Percentiles rank a stretch among this genome's conserved stretches.
phyloP scores from a whole-genome alignment of 2,888 invertebrate species.

The Polyommatus iphigenia region DNA sequence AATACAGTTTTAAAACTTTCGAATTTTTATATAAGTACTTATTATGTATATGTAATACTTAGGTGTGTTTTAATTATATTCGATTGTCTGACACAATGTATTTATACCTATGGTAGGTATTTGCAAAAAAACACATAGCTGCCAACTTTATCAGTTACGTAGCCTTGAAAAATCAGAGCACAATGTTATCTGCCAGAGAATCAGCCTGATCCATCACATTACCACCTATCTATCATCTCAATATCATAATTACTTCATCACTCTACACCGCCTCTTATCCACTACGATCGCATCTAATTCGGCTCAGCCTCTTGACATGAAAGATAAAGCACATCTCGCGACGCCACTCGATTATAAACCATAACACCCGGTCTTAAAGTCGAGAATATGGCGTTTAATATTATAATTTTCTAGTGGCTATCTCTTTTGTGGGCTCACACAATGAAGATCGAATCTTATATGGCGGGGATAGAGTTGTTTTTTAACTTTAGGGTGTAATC shows the following conservation, averaged over 20 bases:
- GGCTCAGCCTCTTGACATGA: constrained; percentile 39
- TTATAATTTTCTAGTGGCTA: constrained; percentile 13
- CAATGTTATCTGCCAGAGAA: constrained; percentile 3
- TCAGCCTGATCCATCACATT: constrained; percentile 25
- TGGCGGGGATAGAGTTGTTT: background rate
- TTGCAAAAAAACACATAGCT: background rate
- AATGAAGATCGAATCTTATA: constrained; percentile 8
- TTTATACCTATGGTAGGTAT: no score
- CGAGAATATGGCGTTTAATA: constrained; percentile 5
- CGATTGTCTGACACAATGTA: no score
- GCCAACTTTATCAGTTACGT: background rate
- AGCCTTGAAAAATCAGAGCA: background rate
- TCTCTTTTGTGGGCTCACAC: constrained; percentile 17
- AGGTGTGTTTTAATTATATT: no score
- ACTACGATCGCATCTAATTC: constrained; percentile 38
- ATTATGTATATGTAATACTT: no score
- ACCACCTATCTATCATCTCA: constrained; percentile 33
- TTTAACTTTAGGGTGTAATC: background rate
- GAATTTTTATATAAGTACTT: no score
- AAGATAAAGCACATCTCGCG: constrained; percentile 42
- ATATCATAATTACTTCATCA: constrained; percentile 34
- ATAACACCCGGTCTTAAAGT: background rate
- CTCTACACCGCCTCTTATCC: constrained; percentile 27
- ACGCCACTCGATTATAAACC: background rate
- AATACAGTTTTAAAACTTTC: no score